Percentiles rank a stretch among this genome's conserved stretches.
Conservation (phyloP, 2,888 invertebrate genomes). For the Asteroscopus sphinx region DNA sequence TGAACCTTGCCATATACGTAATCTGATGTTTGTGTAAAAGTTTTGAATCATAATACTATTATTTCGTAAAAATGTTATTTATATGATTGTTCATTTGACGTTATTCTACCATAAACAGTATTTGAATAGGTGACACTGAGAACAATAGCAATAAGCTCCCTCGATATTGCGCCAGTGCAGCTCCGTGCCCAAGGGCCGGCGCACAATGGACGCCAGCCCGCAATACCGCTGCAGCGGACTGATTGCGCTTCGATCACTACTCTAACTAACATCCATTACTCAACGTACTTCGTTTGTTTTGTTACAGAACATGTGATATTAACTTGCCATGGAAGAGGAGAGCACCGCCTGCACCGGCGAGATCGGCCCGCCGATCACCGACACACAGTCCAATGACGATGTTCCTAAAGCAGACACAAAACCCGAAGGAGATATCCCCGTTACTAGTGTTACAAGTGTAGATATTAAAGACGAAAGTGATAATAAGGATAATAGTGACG, state of each 20-base stretch:
- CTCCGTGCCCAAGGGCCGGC: conserved; percentile 64
- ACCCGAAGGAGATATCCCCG: conserved; percentile 59
- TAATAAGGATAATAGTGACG: conserved; percentile 58
- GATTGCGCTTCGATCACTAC: conserved; percentile 61
- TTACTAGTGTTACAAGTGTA: conserved; percentile 54
- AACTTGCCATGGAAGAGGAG: conserved; percentile 80
- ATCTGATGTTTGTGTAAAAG: conserved; percentile 42
- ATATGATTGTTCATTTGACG: conserved; percentile 38
- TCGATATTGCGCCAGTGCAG: conserved; percentile 66
- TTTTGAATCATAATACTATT: conserved; percentile 28
- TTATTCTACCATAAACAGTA: conserved; percentile 41
- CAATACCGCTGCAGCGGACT: conserved; percentile 71
- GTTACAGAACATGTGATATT: conserved; percentile 87
- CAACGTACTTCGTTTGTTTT: conserved; percentile 62
- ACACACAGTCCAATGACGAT: conserved; percentile 62
- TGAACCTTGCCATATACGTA: conserved; percentile 62
- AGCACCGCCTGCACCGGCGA: conserved; percentile 65
- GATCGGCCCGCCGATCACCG: conserved; percentile 61
- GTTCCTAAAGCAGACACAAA: conserved; percentile 61
- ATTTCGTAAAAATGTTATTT: conserved; percentile 11
- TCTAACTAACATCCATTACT: conserved; percentile 47
- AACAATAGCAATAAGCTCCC: conserved; percentile 77
- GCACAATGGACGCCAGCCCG: conserved; percentile 70
- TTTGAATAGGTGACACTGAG: conserved; percentile 65
- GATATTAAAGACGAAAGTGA: conserved; percentile 61